These are phyloP conservation scores for Eubasilissa splendida DNA, from an alignment of 2,888 invertebrate species.

Conservation along the genomic window DNA sequence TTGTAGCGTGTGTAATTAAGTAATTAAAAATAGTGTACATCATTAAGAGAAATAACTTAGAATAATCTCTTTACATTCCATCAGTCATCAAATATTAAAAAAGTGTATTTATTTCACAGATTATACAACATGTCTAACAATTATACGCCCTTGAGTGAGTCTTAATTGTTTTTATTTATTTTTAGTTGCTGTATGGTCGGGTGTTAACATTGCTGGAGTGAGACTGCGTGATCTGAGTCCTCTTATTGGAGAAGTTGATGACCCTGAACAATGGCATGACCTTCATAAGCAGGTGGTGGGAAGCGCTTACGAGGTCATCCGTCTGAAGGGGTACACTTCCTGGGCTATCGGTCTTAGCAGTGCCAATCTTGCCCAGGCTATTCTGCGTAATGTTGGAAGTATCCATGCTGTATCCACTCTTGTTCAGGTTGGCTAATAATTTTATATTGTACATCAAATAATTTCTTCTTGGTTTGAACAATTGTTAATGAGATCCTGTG, in stretches of 20 bases:
- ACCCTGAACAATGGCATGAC: constrained; percentile 85
- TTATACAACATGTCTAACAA: no score
- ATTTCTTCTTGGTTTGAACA: no score
- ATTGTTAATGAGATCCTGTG: no score
- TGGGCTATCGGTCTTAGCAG: constrained; percentile 92
- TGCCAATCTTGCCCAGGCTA: constrained; percentile 79
- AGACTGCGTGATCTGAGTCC: constrained; percentile 85
- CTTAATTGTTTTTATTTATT: not conserved
- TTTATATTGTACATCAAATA: not conserved
- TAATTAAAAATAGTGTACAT: no score
- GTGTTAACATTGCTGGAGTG: constrained; percentile 93
- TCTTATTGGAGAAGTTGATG: constrained; percentile 79
- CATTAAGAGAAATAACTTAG: no score
- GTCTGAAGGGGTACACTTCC: constrained; percentile 91
- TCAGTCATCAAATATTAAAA: no score
- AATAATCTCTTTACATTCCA: no score
- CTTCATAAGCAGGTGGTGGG: constrained; percentile 87
- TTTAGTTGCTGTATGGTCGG: constrained; percentile 93
- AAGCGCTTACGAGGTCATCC: constrained; percentile 91
- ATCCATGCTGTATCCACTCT: constrained; percentile 87
- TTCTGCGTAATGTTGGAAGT: constrained; percentile 81
- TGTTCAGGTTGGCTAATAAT: constrained; percentile 74
- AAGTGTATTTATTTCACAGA: no score
- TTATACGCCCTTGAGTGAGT: no score
- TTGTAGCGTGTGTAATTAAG: no score